Conservation (phyloP, 2,888 invertebrate genomes). For the Campopleginae sp. region DNA sequence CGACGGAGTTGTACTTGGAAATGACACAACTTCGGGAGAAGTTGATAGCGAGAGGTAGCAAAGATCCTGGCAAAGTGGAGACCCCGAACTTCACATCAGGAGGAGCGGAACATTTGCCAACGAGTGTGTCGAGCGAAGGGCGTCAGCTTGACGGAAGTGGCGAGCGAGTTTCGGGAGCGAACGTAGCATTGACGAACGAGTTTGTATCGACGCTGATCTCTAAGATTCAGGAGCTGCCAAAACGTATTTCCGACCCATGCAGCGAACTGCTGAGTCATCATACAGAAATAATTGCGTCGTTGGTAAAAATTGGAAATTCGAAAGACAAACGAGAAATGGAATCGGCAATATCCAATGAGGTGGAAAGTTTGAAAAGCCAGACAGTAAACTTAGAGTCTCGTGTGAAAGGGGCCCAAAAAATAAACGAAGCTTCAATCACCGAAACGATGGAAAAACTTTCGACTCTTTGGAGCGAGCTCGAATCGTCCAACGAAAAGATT, state of each 20-base stretch:
- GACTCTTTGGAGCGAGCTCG: constrained; percentile 52
- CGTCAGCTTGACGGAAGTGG: constrained; percentile 34
- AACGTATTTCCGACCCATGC: constrained; percentile 69
- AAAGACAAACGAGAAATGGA: constrained; percentile 18
- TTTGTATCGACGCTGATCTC: constrained; percentile 69
- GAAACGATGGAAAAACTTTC: constrained; percentile 66
- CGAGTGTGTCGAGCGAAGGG: constrained; percentile 38
- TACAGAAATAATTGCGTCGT: constrained; percentile 63
- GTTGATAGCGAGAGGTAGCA: constrained; percentile 75
- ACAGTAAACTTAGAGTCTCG: constrained; percentile 59
- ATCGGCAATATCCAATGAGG: background rate
- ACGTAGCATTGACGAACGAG: constrained; percentile 64
- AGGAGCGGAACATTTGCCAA: constrained; percentile 11
- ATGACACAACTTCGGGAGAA: constrained; percentile 77
- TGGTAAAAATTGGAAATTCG: constrained; percentile 63
- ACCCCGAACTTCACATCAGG: constrained; percentile 63
- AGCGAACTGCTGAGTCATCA: constrained; percentile 70
- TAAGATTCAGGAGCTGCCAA: constrained; percentile 69
- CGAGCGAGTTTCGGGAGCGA: constrained; percentile 42
- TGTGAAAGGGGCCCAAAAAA: constrained; percentile 64
- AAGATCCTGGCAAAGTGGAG: constrained; percentile 79
- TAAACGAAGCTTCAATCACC: constrained; percentile 53
- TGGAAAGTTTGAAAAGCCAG: constrained; percentile 42
- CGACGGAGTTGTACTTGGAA: constrained; percentile 75
- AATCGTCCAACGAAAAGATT: constrained; percentile 61